These are phyloP conservation scores for Bellardia bayeri DNA, from an alignment of 2,888 invertebrate genomes.

Conservation along the genomic window DNA sequence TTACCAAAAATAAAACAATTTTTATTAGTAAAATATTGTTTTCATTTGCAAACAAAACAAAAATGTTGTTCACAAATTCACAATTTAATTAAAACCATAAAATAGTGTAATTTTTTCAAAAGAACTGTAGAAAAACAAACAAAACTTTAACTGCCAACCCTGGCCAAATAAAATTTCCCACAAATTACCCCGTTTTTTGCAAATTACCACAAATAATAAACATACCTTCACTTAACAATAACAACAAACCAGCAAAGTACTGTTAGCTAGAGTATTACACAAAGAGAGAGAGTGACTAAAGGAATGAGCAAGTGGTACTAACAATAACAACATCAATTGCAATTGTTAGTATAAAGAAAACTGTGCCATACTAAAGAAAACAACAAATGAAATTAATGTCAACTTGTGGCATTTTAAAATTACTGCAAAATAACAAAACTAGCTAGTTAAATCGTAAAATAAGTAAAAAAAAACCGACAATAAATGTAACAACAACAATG, in stretches of 20 bases:
- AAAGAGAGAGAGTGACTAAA: not conserved
- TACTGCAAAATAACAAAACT: slow-evolving; percentile 21
- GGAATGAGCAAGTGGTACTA: not conserved
- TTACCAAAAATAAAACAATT: not conserved
- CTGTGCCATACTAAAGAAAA: slow-evolving; percentile 55
- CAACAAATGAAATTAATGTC: slow-evolving; percentile 67
- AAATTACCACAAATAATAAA: slow-evolving; percentile 17
- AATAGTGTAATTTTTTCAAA: slow-evolving; percentile 38
- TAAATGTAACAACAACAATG: slow-evolving; percentile 33
- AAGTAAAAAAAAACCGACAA: slow-evolving; percentile 6
- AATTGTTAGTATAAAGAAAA: not conserved
- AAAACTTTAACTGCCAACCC: not conserved
- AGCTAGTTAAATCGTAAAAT: slow-evolving; percentile 14
- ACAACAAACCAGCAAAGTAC: too few species aligned
- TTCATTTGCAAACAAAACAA: not conserved
- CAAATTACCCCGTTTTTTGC: slow-evolving; percentile 14
- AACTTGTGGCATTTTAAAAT: slow-evolving; percentile 59
- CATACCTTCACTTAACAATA: not conserved
- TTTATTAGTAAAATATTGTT: slow-evolving; percentile 16
- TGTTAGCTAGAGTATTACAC: too few species aligned
- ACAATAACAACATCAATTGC: not conserved
- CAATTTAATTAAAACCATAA: slow-evolving; percentile 70
- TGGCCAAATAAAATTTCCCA: slow-evolving; percentile 1
- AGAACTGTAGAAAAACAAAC: not conserved
- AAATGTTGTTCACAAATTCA: slow-evolving; percentile 53